Percentiles rank a stretch among this genome's conserved stretches.
Evolutionary conservation across 1,140 invertebrate genomes (phyloP).

Genomic region (Apis dorsata): DNA sequence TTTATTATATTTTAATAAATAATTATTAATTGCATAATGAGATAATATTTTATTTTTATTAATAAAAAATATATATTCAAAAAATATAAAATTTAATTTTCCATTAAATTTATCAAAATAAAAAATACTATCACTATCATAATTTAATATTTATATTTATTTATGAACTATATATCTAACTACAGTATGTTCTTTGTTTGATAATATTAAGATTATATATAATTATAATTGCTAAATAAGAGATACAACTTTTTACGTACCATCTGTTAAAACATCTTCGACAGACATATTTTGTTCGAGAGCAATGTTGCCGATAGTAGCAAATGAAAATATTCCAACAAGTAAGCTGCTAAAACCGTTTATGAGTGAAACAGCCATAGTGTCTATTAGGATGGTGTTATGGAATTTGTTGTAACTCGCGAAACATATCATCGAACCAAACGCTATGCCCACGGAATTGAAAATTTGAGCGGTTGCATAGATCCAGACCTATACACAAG

Average conservation of each 20-base stretch:
- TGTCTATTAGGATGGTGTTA: conserved; percentile 93
- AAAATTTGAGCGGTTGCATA: conserved; percentile 96
- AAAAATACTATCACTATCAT: neutral
- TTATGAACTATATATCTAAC: neutral
- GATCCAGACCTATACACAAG: conserved; percentile 87
- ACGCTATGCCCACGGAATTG: conserved; percentile 94
- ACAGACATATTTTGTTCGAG: conserved; percentile 88
- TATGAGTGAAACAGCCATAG: conserved; percentile 89
- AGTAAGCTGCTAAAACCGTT: conserved; percentile 91
- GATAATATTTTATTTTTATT: neutral
- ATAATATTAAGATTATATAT: neutral
- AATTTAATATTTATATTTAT: neutral
- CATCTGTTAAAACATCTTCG: conserved; percentile 90
- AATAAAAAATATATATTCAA: neutral
- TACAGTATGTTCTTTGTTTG: neutral
- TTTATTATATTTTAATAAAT: neutral
- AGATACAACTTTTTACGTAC: conserved; percentile 80
- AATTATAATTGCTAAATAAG: conserved; percentile 11
- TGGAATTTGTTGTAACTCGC: conserved; percentile 97
- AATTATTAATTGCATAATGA: neutral
- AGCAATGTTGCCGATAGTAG: conserved; percentile 92
- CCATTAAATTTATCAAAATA: neutral
- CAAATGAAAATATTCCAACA: conserved; percentile 93
- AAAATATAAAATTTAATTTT: neutral
- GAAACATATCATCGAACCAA: conserved; percentile 96